phyloP scores from a whole-genome alignment of 2,797 vertebrate species.

The Fistularia tabacaria region DNA sequence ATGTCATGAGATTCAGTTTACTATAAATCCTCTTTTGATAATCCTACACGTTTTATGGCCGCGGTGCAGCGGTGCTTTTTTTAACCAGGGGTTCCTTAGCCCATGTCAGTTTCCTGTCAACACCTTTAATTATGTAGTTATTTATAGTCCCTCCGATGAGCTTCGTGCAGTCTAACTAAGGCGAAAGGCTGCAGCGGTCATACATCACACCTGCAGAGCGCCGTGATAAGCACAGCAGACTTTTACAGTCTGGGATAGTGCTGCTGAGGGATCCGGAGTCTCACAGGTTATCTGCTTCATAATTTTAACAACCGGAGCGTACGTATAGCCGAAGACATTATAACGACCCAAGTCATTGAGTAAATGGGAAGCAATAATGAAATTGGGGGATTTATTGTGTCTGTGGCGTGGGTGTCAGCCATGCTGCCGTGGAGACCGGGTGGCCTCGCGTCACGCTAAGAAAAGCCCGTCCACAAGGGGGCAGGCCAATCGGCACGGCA shows the following conservation, averaged over 20 bases:
- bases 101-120: slow-evolving; percentile 36
- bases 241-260: slow-evolving; percentile 10
- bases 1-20: no score
- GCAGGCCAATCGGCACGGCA: no score
- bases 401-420: no score
- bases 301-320: slow-evolving; percentile 3
- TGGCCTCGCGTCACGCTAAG: no score
- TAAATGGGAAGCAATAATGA: not conserved
- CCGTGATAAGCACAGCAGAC: slow-evolving; percentile 7
- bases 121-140: slow-evolving; percentile 46
- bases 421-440: no score
- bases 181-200: slow-evolving; percentile 9
- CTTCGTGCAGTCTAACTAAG: slow-evolving; percentile 29
- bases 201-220: slow-evolving; percentile 28
- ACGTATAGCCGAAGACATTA: not conserved
- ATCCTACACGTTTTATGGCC: not conserved
- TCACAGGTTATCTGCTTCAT: slow-evolving; percentile 17
- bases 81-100: slow-evolving; percentile 16
- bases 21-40: no score
- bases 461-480: no score
- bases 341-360: slow-evolving; percentile 3
- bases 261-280: slow-evolving; percentile 6
- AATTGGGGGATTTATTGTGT: no score
- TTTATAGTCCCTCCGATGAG: slow-evolving; percentile 31
- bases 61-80: slow-evolving; percentile 6